phyloP scores from a whole-genome alignment of 2,888 invertebrate species.

The Hecatera dysodea region DNA sequence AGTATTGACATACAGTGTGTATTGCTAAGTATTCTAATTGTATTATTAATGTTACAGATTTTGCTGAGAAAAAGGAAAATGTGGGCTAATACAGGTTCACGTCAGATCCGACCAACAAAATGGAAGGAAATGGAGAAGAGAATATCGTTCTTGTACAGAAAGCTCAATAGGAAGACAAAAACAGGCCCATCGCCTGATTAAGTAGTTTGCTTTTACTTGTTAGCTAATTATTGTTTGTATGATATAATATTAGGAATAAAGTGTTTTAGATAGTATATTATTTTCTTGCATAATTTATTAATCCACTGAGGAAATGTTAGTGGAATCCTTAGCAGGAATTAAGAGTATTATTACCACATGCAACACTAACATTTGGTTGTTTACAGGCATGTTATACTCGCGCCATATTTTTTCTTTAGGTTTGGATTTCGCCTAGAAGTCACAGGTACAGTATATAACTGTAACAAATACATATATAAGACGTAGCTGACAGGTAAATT shows the following conservation, averaged over 20 bases:
- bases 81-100: conserved; percentile 90
- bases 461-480: too few species aligned
- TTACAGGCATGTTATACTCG: too few species aligned
- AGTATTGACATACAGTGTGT: not conserved
- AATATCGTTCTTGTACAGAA: conserved; percentile 94
- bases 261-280: conserved; percentile 13
- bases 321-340: too few species aligned
- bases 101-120: conserved; percentile 93
- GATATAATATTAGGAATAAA: conserved; percentile 48
- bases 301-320: not conserved
- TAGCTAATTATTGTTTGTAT: conserved; percentile 40
- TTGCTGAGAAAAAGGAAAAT: conserved; percentile 94
- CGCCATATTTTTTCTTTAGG: too few species aligned
- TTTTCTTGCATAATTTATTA: conserved; percentile 1
- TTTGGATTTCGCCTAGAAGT: too few species aligned
- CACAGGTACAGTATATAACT: too few species aligned
- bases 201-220: conserved; percentile 40
- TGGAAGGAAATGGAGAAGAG: conserved; percentile 94
- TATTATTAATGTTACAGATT: conserved; percentile 75
- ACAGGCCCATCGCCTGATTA: conserved; percentile 90
- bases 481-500: not conserved
- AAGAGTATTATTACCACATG: too few species aligned
- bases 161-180: conserved; percentile 95
- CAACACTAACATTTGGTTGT: too few species aligned
- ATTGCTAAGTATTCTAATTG: not conserved